Percentiles rank a stretch among this genome's conserved stretches.
Evolutionary conservation across 2,113 vertebrate genomes (phyloP).

Genomic region (Caloenas nicobarica): DNA sequence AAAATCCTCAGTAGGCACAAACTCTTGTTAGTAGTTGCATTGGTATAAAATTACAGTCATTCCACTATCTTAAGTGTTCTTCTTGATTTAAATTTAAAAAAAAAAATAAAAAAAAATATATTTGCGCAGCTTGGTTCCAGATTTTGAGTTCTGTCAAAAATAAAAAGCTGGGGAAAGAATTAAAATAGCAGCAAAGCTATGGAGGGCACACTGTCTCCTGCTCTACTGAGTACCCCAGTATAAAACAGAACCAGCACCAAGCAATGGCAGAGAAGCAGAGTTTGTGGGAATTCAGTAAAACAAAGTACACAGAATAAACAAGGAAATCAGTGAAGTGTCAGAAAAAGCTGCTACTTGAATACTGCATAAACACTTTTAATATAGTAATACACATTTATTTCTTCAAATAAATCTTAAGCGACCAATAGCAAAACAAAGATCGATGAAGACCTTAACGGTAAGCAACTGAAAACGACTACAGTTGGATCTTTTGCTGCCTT

Average conservation of each 20-base stretch:
- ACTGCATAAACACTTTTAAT: not conserved
- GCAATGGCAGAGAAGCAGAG: not conserved
- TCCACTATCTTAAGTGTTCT: not conserved
- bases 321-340: not conserved
- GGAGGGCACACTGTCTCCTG: constrained; percentile 2
- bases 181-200: not conserved
- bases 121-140: not conserved
- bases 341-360: not conserved
- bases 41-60: not conserved
- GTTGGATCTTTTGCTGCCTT: not conserved
- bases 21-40: not conserved
- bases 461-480: not conserved
- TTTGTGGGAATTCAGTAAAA: not conserved
- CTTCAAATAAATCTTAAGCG: not conserved
- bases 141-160: constrained; percentile 19
- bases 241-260: not conserved
- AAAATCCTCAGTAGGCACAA: not conserved
- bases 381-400: not conserved
- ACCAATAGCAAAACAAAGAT: not conserved
- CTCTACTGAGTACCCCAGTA: not conserved
- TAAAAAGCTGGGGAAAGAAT: not conserved
- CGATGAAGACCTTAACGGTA: not conserved
- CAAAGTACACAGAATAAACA: not conserved
- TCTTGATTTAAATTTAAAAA: not conserved
- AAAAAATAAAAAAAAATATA: not conserved